Conservation (phyloP, 2,888 invertebrate genomes). For the Ormyrus labotus region DNA sequence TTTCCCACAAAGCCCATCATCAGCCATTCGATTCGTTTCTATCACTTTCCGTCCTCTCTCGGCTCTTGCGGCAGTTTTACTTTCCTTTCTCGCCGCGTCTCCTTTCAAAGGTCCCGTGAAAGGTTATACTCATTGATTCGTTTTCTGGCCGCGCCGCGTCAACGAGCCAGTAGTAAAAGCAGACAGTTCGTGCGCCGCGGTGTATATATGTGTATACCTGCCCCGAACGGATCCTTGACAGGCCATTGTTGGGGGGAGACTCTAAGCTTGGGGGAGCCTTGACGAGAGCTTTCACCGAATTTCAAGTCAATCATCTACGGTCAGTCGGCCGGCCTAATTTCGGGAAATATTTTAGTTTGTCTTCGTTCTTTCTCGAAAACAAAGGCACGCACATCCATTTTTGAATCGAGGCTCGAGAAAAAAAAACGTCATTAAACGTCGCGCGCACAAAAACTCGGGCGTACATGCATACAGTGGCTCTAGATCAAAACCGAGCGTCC, state of each 20-base stretch:
- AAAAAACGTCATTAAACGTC: no score
- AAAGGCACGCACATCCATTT: no score
- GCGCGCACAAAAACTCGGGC: no score
- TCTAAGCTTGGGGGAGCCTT: background rate
- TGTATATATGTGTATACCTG: conserved; percentile 33
- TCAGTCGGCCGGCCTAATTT: conserved; percentile 43
- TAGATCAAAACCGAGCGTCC: no score
- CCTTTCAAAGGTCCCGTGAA: conserved; percentile 15
- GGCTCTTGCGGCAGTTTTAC: conserved; percentile 18
- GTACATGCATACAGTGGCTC: no score
- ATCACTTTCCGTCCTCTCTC: background rate
- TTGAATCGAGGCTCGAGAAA: no score
- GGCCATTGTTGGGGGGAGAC: conserved; percentile 30
- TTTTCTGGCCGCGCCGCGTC: conserved; percentile 41
- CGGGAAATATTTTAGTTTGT: conserved; percentile 31
- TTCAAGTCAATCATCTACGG: conserved; percentile 46
- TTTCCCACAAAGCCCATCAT: no score
- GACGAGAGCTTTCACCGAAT: conserved; percentile 44
- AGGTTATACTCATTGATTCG: background rate
- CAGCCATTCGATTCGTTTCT: background rate
- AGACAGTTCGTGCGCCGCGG: conserved; percentile 20
- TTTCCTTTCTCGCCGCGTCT: conserved; percentile 23
- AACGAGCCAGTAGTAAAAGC: conserved; percentile 42
- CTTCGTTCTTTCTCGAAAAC: background rate
- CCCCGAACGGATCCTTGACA: conserved; percentile 42